Conservation (phyloP, 2,797 vertebrate genomes). For the Gephyroberyx darwinii region DNA sequence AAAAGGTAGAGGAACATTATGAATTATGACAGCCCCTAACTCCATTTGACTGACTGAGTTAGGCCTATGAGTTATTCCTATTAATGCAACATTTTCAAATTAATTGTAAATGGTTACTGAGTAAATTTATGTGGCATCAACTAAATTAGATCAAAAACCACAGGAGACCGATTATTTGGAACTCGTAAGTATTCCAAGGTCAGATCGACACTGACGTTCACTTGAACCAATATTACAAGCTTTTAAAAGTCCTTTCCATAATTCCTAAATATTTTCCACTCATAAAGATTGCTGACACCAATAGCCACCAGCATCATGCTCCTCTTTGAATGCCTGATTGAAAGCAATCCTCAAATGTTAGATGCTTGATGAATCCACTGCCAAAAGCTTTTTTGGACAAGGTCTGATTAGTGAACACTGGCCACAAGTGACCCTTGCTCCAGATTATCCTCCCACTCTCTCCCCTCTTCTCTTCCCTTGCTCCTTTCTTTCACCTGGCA, state of each 20-base stretch:
- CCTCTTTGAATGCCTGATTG: not conserved
- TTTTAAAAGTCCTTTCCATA: not conserved
- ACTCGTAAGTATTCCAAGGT: not conserved
- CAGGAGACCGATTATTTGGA: too few species aligned
- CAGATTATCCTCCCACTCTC: constrained; percentile 39
- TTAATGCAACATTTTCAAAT: too few species aligned
- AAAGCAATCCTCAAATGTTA: not conserved
- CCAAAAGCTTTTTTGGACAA: constrained; percentile 1
- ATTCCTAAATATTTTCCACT: not conserved
- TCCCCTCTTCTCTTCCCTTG: constrained; percentile 20
- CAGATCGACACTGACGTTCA: not conserved
- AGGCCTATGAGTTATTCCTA: too few species aligned
- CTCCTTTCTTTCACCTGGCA: constrained; percentile 53
- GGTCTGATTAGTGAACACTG: constrained; percentile 14
- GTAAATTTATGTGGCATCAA: too few species aligned
- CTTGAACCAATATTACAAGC: not conserved
- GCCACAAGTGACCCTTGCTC: constrained; percentile 54
- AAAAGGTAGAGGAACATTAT: not conserved
- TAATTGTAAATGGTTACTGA: too few species aligned
- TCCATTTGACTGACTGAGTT: too few species aligned
- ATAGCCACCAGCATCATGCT: not conserved
- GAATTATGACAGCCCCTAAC: too few species aligned
- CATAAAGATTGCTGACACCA: not conserved
- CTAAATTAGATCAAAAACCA: too few species aligned
- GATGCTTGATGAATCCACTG: not conserved